A percentile compares a stretch with the other conserved stretches of the same genome.
Evolutionary conservation across 1,140 invertebrate genomes (phyloP).

Genomic region (Ruditapes philippinarum): DNA sequence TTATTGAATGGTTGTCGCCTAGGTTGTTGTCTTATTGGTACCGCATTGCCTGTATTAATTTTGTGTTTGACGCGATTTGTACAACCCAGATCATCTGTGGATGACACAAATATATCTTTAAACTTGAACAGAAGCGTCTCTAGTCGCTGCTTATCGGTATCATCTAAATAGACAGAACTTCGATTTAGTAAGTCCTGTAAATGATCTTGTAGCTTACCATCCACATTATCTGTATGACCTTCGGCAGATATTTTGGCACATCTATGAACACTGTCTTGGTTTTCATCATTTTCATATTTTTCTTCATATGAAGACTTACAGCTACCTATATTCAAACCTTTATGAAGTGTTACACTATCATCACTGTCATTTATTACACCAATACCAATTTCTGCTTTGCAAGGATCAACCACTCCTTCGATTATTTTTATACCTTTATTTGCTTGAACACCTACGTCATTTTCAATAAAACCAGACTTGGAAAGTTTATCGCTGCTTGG

Average conservation of each 20-base stretch:
- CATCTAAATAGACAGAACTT: conserved; percentile 10
- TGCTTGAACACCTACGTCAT: too few relatives aligned
- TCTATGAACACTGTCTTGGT: neutral
- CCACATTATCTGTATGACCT: too few relatives aligned
- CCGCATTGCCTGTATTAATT: conserved; percentile 43
- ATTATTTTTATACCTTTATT: too few relatives aligned
- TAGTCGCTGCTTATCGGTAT: too few relatives aligned
- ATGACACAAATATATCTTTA: too few relatives aligned
- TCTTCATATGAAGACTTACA: too few relatives aligned
- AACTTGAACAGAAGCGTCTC: too few relatives aligned
- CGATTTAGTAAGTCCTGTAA: neutral
- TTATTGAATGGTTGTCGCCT: too few relatives aligned
- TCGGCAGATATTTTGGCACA: too few relatives aligned
- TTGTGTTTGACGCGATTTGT: conserved; percentile 20
- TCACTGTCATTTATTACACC: neutral
- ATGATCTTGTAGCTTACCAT: too few relatives aligned
- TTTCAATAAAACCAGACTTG: neutral
- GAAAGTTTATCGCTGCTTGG: neutral
- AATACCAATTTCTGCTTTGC: neutral
- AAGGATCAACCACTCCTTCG: neutral
- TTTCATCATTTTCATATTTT: neutral
- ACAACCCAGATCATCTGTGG: too few relatives aligned
- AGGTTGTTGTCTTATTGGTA: too few relatives aligned
- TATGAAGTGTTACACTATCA: neutral
- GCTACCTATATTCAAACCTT: neutral